A percentile compares a stretch with the other conserved stretches of the same genome.
phyloP scores from a whole-genome alignment of 1,140 invertebrate species.

The Listronotus bonariensis region DNA sequence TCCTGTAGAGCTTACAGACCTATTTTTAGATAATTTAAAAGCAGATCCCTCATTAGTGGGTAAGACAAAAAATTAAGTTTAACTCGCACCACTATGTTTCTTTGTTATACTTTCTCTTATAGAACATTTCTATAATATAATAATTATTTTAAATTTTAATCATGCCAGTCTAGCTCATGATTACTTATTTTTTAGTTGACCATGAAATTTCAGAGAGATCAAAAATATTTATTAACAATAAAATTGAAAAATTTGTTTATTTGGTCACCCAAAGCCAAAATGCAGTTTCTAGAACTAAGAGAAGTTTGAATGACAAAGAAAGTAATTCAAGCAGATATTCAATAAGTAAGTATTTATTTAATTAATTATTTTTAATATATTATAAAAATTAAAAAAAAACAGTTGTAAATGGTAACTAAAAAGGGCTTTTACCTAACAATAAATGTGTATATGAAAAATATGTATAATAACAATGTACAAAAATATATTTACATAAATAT shows the following conservation, averaged over 20 bases:
- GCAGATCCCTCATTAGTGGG: conserved; percentile 40
- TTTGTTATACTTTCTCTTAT: no score
- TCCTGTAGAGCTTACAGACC: conserved; percentile 4
- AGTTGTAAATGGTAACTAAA: no score
- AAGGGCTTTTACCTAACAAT: no score
- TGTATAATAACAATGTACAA: no score
- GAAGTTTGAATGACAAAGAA: conserved; percentile 25
- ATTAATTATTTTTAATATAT: conserved; percentile 1
- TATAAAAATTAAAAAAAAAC: no score
- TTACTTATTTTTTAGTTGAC: conserved; percentile 7
- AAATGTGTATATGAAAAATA: no score
- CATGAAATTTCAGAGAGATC: conserved; percentile 27
- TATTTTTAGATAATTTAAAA: conserved; percentile 42
- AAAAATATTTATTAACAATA: conserved; percentile 40
- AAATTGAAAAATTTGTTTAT: conserved; percentile 43
- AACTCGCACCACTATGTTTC: no score
- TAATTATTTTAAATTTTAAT: no score
- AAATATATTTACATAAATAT: no score
- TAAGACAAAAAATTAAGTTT: conserved; percentile 2
- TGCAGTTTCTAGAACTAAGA: conserved; percentile 31
- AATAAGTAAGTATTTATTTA: conserved; percentile 21
- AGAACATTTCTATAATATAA: no score
- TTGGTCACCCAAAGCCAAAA: conserved; percentile 34
- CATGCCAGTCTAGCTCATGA: no score
- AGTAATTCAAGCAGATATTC: background rate